Evolutionary conservation across 2,113 vertebrate species (phyloP), one percentile per base, ranked within the genome.

Genomic region (Poecilia latipinna): DNA sequence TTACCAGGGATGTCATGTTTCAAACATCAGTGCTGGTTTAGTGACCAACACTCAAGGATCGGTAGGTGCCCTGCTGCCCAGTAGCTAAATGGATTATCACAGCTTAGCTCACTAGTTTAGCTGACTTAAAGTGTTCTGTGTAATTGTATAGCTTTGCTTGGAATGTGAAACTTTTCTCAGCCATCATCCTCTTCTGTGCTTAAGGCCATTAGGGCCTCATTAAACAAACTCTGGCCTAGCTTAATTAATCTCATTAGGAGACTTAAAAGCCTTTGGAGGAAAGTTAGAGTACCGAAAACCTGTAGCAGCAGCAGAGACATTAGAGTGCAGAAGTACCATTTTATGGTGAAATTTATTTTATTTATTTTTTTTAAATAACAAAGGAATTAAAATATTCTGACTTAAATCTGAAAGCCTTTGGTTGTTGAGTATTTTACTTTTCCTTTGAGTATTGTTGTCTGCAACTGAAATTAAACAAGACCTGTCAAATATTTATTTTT

Each of bases 211-310:
- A 33, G 78, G 44, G 75, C 82, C 81, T 93, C 81, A 81, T 93
- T 90, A 90, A 89, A 87, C 78, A 79, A 89, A 92, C 88, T 86
- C 79, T 84, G 75, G 79, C 78, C 73, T 68, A 42, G 6, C 76
- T 88, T 92, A 90, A 92, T 92, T 90, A 85, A 93, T 93, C 90
- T 91, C 79, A 87, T 91, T 88, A 93, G 78, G 35, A 86, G 80
- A 85, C 84, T 89, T 88, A 68, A 82, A 89, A 82, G 88, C 80
- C 88, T 91, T 84, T 63, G 70, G 69, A 81, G 29, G 29, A 72
- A 85, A 67, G 75, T 68, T 81, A 64, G 74, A 86, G 72, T 60
- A 71, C 77, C 70, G 61, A 82, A 67, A 62, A 78, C 77, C 71
- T 4, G 48, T 70, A 84, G 80, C 67, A 42, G 42, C 33, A n/a